phyloP scores from a whole-genome alignment of 2,888 invertebrate species.

The Holacanthella duospinosa region DNA sequence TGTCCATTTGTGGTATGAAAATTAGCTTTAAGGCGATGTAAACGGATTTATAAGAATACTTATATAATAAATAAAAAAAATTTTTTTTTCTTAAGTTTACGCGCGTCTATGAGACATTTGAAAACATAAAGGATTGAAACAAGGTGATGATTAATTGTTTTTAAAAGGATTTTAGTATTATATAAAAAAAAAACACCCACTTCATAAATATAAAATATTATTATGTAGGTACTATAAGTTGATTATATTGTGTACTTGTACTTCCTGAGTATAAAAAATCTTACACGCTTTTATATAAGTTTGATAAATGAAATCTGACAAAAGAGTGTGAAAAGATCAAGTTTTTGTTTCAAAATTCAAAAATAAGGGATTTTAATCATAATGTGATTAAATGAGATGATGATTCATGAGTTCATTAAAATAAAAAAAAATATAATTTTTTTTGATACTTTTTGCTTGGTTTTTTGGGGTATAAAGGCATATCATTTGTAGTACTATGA shows the following conservation, averaged over 20 bases:
- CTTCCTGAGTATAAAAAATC: neutral
- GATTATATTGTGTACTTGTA: neutral
- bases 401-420: no score
- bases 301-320: conserved; percentile 13
- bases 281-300: neutral
- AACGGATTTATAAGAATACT: neutral
- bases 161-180: no score
- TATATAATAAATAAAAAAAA: neutral
- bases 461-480: neutral
- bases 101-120: no score
- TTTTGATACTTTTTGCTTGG: neutral
- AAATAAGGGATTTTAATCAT: neutral
- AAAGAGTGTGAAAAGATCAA: conserved; percentile 14
- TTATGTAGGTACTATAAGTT: no score
- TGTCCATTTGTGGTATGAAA: no score
- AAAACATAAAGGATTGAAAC: neutral
- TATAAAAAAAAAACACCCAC: no score
- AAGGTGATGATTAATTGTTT: conserved; percentile 9
- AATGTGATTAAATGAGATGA: neutral
- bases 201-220: no score
- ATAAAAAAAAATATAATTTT: no score
- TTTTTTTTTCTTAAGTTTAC: no score
- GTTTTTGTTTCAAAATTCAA: neutral
- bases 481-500: no score
- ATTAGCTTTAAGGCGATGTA: neutral